Conservation (phyloP, 2,797 vertebrate genomes). For the Malacoctenus gilli region DNA sequence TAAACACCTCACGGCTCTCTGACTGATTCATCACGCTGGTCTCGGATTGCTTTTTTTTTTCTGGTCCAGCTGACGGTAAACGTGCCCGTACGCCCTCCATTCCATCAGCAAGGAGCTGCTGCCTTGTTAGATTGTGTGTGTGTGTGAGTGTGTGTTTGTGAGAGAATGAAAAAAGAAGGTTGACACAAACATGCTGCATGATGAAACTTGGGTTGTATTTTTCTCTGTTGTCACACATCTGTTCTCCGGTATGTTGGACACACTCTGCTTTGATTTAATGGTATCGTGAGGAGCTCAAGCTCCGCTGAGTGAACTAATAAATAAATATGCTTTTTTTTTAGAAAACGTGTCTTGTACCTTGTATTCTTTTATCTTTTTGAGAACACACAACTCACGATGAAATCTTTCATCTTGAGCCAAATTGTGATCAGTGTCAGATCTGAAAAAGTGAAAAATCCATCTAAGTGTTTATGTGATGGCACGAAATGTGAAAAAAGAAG, state of each 20-base stretch:
- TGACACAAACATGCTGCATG: slow-evolving; percentile 73
- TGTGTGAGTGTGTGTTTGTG: slow-evolving; percentile 28
- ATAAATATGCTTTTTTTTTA: slow-evolving; percentile 62
- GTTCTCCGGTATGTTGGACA: slow-evolving; percentile 54
- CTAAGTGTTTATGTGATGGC: too few relatives aligned
- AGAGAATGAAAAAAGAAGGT: slow-evolving; percentile 44
- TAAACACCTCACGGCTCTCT: slow-evolving; percentile 72
- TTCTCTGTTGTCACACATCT: slow-evolving; percentile 28
- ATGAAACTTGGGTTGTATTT: slow-evolving; percentile 60
- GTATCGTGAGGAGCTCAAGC: slow-evolving; percentile 64
- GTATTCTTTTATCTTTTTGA: too few relatives aligned
- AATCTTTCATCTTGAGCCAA: too few relatives aligned
- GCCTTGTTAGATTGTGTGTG: slow-evolving; percentile 49
- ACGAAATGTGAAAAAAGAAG: too few relatives aligned
- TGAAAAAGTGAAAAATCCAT: too few relatives aligned
- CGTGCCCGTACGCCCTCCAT: slow-evolving; percentile 51
- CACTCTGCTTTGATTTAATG: slow-evolving; percentile 71
- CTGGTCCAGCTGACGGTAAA: slow-evolving; percentile 56
- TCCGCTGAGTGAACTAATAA: slow-evolving; percentile 76
- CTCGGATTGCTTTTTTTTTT: slow-evolving; percentile 20
- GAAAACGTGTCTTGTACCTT: slow-evolving; percentile 25
- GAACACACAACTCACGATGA: too few relatives aligned
- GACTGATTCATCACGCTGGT: slow-evolving; percentile 38
- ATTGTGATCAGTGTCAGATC: too few relatives aligned
- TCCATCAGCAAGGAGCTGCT: slow-evolving; percentile 68